Evolutionary conservation across 2,797 vertebrate species (phyloP), one percentile per base, ranked within the genome.

Genomic region (Australoheros facetus): DNA sequence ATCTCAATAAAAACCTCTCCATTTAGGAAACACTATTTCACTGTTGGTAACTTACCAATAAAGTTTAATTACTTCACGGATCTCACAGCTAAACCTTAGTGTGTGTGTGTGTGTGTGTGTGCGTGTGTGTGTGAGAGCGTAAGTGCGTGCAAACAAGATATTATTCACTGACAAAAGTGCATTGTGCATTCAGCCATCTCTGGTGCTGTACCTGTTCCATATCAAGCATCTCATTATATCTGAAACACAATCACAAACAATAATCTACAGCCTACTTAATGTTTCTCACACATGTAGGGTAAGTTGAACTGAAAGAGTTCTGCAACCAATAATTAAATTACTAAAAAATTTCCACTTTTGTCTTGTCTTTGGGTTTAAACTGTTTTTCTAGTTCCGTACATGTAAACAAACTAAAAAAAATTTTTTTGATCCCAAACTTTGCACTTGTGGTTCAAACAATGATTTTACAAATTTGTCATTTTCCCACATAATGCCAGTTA

Each of bases 1-100:
- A 72, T 77, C 66, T 84, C 62, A 72, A 87, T 82, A 86, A 85
- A 84, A 79, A 19, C 30, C 4, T 75, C 54, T 87, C 60, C 12
- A 71, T 86, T 84, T 72, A 60, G 13, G 60, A 55, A 71, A 80
- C 56, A 42, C 16, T 73, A 77, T 75, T 77, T 71, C 60, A 81
- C 73, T 71, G 76, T 58, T 55, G 48, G 12, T 54, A 75, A 51
- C 62, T 73, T 64, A 80, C 62, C 54, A 82, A 76, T 79, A 66
- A 81, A 62, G 42, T 86, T 19, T 73, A 71, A 90, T 81, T 75
- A 81, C 73, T 60, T 51, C 62, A 55, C 23, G 13, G 14, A 59
- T 72, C 37, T 83, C 56, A 64, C 48, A 73, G 26, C 30, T 69
- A 69, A 69, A 51, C 26, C 37, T 16, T 7, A 28, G 26, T 26